Evolutionary conservation across 1,140 invertebrate genomes (phyloP), one percentile per base, ranked within the genome.

Genomic region (Leptonema lineaticorne): DNA sequence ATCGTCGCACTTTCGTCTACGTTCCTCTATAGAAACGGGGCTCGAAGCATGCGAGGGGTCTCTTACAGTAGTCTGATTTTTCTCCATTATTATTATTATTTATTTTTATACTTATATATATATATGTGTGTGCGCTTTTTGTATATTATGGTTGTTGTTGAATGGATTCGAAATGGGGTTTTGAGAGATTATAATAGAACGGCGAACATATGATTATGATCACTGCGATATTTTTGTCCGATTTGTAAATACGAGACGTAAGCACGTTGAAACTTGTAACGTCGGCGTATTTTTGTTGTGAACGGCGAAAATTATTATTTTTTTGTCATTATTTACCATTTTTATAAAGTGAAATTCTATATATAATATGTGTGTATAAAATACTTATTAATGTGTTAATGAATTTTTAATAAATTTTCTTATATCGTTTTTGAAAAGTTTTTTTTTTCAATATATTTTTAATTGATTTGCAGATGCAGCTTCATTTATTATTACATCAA

Each of bases 141-240:
- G n/a, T n/a, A n/a, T n/a, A n/a, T n/a, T n/a, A n/a, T n/a, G n/a
- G n/a, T 48, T 48, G 16, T 48, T 2, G 20, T 7, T 24, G 16
- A 20, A 48, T 26, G 18, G n/a, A 24, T 53, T 53, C 5, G 24
- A 24, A 53, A 53, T 53, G 50, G 50, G 20, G 20, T 53, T 53
- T 53, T 26, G 18, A 53, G 20, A 26, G 22, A 26, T 53, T 24
- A 1, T 4, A 53, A 26, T 41, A 41, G 37, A 41, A 41, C 37
- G 37, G 11, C 37, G n/a, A n/a, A n/a, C n/a, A n/a, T n/a, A n/a
- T n/a, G n/a, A 53, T 53, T 22, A 24, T 53, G 50, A 53, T 53
- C 50, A 53, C 27, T 24, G 24, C 50, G 50, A 53, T 53, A 53
- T 53, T 53, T 53, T 53, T 24, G 50, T 53, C 50, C 22, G 24